Evolutionary conservation across 2,888 invertebrate species (phyloP).

Genomic region (Apodemia hepburni): DNA sequence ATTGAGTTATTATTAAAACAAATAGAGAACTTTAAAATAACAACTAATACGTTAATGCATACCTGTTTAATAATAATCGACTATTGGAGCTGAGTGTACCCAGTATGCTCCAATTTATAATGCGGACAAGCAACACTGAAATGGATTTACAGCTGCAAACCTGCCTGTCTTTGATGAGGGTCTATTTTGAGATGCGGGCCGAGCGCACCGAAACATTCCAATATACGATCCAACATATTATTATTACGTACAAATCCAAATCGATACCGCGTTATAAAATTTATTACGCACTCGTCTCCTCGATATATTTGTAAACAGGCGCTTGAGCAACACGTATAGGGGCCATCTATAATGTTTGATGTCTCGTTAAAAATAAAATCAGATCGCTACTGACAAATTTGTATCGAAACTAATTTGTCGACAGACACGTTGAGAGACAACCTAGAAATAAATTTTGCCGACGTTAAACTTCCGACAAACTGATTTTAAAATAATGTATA

Average conservation of each 20-base stretch:
- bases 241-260: constrained; percentile 74
- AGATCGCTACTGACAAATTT: constrained; percentile 15
- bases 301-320: constrained; percentile 69
- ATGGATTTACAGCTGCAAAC: constrained; percentile 80
- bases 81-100: constrained; percentile 27
- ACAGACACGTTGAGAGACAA: constrained; percentile 60
- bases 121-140: constrained; percentile 76
- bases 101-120: constrained; percentile 72
- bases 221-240: constrained; percentile 77
- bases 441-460: constrained; percentile 55
- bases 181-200: constrained; percentile 73
- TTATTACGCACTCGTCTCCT: constrained; percentile 75
- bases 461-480: constrained; percentile 46
- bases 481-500: constrained; percentile 48
- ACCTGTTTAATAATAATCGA: constrained; percentile 12
- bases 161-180: constrained; percentile 79
- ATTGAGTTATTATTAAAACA: background rate
- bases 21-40: background rate
- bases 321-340: constrained; percentile 60
- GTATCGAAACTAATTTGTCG: constrained; percentile 71
- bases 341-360: constrained; percentile 74
- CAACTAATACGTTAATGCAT: background rate
- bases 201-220: constrained; percentile 74
- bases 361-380: constrained; percentile 75
- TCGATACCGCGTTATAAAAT: constrained; percentile 76